These are phyloP conservation scores for Galeopterus variegatus DNA, from an alignment of 2,113 vertebrate genomes.

Conservation along the genomic window DNA sequence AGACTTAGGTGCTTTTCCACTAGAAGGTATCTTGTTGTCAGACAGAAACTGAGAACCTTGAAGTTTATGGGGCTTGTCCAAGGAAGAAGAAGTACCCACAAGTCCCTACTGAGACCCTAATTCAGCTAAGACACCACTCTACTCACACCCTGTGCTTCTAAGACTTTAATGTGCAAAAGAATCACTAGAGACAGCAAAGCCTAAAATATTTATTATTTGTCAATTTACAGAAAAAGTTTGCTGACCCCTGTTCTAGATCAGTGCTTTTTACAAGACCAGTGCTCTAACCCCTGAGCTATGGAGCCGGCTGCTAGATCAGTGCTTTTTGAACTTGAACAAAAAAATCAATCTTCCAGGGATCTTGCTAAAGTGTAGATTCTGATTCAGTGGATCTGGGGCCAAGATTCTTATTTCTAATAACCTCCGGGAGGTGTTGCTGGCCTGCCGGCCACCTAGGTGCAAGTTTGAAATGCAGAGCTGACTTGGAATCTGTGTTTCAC, in stretches of 20 bases:
- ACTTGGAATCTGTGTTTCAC: background rate
- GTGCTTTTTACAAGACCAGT: too few relatives aligned
- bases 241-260: background rate
- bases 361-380: constrained; percentile 25
- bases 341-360: background rate
- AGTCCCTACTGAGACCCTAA: background rate
- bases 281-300: too few relatives aligned
- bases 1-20: background rate
- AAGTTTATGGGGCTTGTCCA: background rate
- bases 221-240: background rate
- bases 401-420: constrained; percentile 20
- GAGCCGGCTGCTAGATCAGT: background rate
- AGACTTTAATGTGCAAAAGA: background rate
- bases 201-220: background rate
- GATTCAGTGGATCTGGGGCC: background rate
- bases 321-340: background rate
- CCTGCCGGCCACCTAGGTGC: background rate
- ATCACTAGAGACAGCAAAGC: background rate
- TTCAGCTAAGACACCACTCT: background rate
- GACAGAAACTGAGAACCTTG: background rate
- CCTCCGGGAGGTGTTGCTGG: background rate
- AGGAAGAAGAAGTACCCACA: background rate
- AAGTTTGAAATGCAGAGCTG: background rate
- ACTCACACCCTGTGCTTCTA: background rate
- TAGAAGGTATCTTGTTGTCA: background rate